These are phyloP conservation scores for Hemibagrus guttatus DNA, from an alignment of 2,797 vertebrate genomes.

Conservation along the genomic window DNA sequence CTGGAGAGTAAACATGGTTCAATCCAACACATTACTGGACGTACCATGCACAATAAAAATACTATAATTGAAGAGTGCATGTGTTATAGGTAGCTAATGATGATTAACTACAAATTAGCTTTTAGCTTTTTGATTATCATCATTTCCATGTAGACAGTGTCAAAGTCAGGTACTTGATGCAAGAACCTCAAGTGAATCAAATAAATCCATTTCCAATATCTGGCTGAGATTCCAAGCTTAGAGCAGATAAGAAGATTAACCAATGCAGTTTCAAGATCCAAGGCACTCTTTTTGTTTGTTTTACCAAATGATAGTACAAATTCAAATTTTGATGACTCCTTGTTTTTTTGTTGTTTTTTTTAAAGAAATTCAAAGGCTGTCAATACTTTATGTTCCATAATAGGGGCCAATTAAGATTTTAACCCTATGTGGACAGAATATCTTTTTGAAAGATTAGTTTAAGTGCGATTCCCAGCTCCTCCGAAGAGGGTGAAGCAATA, in stretches of 20 bases:
- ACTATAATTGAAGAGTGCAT: conserved; percentile 71
- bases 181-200: conserved; percentile 80
- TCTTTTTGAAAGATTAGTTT: conserved; percentile 83
- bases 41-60: conserved; percentile 77
- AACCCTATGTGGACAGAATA: conserved; percentile 85
- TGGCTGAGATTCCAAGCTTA: conserved; percentile 81
- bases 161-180: conserved; percentile 82
- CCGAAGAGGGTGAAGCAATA: conserved; percentile 85
- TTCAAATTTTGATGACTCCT: conserved; percentile 76
- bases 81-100: conserved; percentile 83
- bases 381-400: conserved; percentile 70
- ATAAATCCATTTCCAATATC: conserved; percentile 75
- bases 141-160: conserved; percentile 67
- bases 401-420: conserved; percentile 76
- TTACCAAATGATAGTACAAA: conserved; percentile 90
- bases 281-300: conserved; percentile 91
- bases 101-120: conserved; percentile 86
- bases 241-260: conserved; percentile 89
- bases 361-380: conserved; percentile 83
- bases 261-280: conserved; percentile 87
- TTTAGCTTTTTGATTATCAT: conserved; percentile 68
- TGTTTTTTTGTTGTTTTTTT: conserved; percentile 51
- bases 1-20: conserved; percentile 72
- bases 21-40: conserved; percentile 77
- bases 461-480: conserved; percentile 86